phyloP scores from a whole-genome alignment of 2,113 vertebrate species.

The Copsychus sechellarum region DNA sequence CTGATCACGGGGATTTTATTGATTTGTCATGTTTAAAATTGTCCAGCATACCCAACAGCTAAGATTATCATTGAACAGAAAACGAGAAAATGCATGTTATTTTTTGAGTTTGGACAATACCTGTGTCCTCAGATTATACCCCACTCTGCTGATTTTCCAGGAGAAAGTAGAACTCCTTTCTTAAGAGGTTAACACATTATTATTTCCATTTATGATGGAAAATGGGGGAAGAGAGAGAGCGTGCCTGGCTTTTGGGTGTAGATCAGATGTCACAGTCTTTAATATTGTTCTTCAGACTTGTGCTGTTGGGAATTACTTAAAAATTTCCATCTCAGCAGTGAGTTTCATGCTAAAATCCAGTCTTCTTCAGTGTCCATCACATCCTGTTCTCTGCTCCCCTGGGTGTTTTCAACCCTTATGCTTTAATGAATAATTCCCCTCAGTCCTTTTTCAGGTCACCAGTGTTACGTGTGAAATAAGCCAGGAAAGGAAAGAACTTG shows the following conservation, averaged over 20 bases:
- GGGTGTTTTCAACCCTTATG: neutral
- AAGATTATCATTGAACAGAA: neutral
- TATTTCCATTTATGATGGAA: neutral
- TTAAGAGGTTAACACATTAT: neutral
- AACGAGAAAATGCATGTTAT: neutral
- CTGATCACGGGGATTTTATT: neutral
- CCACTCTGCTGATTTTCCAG: neutral
- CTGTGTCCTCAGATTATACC: neutral
- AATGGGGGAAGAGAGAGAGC: neutral
- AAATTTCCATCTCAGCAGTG: neutral
- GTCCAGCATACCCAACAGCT: neutral
- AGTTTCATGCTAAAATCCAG: neutral
- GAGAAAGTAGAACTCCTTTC: neutral
- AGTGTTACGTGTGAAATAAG: neutral
- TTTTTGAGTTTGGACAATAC: neutral
- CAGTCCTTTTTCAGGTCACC: neutral
- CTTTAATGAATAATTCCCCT: constrained; percentile 9
- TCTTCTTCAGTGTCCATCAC: neutral
- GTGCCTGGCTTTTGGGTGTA: neutral
- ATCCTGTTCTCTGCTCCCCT: neutral
- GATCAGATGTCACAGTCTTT: neutral
- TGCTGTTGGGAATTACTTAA: neutral
- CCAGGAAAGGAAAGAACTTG: neutral
- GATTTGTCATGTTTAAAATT: neutral
- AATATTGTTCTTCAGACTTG: neutral